These are phyloP conservation scores for Paradoxurus hermaphroditus DNA, from an alignment of 2,113 vertebrate species.

Conservation along the genomic window DNA sequence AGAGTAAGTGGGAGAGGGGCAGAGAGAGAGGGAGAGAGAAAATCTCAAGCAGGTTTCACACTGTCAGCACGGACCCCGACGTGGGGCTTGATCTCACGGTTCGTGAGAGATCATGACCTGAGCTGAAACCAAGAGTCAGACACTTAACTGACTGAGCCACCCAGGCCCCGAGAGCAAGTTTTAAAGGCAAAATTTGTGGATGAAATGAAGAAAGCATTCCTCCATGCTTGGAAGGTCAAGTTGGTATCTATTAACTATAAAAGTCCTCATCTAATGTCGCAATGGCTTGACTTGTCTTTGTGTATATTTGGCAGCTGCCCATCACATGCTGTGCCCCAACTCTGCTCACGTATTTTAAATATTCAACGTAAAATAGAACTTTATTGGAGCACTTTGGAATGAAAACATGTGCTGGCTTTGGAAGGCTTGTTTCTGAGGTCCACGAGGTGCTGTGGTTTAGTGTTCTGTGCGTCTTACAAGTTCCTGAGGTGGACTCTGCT, in stretches of 20 bases:
- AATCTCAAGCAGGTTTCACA: no score
- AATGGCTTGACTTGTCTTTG: background rate
- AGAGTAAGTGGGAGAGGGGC: no score
- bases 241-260: background rate
- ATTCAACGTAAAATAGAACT: background rate
- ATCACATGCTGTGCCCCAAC: background rate
- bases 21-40: no score
- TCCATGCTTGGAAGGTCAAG: background rate
- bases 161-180: background rate
- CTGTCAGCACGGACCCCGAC: no score
- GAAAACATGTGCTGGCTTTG: background rate
- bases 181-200: background rate
- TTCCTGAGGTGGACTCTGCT: background rate
- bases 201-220: background rate
- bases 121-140: no score
- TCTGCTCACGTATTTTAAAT: background rate
- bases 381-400: background rate
- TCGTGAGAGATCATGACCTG: no score
- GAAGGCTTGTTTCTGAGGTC: background rate
- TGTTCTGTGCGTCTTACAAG: background rate
- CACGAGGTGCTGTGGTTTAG: background rate
- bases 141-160: no score
- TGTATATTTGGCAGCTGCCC: background rate
- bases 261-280: background rate
- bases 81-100: no score